A percentile compares a stretch with the other conserved stretches of the same genome.
Evolutionary conservation across 2,113 vertebrate genomes (phyloP).

Genomic region (Myotis lucifugus): DNA sequence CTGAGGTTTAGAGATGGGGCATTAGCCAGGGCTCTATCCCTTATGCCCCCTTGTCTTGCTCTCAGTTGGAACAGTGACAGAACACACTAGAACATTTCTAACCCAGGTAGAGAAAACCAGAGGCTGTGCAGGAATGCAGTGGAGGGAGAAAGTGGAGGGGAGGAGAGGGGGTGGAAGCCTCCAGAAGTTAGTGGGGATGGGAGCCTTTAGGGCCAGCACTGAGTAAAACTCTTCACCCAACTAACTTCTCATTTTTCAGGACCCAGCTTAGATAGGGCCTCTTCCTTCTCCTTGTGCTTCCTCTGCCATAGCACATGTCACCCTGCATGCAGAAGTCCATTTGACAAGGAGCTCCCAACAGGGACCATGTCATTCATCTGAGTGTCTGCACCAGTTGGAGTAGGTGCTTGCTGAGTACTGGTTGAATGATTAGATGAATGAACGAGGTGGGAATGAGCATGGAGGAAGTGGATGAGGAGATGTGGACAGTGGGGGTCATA

Average conservation of each 20-base stretch:
- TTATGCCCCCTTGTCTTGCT: neutral
- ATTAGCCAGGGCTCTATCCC: neutral
- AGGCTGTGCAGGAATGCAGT: neutral
- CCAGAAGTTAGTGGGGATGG: neutral
- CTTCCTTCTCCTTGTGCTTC: neutral
- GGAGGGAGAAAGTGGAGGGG: neutral
- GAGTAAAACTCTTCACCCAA: constrained; percentile 25
- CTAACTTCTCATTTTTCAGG: constrained; percentile 22
- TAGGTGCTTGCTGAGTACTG: neutral
- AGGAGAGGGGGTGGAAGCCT: neutral
- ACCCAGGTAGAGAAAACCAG: constrained; percentile 10
- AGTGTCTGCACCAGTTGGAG: neutral
- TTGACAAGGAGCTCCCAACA: neutral
- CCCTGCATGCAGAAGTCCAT: neutral
- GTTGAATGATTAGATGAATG: neutral
- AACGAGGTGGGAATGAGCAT: neutral
- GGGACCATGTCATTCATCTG: neutral
- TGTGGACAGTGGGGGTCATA: neutral
- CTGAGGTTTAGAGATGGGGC: neutral
- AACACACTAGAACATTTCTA: neutral
- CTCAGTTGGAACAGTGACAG: constrained; percentile 1
- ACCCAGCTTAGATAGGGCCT: neutral
- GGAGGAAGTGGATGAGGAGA: neutral
- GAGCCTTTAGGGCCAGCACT: neutral
- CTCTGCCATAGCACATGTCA: neutral